These are phyloP conservation scores for Saguinus imperator DNA, from an alignment of 2,113 vertebrate genomes.

Conservation along the genomic window DNA sequence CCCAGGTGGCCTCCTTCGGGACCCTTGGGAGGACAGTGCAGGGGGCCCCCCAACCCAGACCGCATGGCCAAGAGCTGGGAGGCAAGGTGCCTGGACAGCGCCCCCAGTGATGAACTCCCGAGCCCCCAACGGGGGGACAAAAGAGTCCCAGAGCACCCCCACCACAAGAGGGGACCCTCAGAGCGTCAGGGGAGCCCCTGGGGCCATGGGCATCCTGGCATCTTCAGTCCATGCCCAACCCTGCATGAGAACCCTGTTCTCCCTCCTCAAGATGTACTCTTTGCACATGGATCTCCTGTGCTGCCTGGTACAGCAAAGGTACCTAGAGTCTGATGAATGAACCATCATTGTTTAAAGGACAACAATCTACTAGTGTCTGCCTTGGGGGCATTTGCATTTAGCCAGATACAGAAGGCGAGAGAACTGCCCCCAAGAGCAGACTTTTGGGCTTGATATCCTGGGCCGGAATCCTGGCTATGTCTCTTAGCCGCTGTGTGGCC, in stretches of 20 bases:
- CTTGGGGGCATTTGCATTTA: accelerated
- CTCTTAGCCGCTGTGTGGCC: accelerated
- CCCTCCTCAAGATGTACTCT: accelerated
- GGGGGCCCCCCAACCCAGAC: accelerated
- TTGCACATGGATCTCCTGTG: accelerated
- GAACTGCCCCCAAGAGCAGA: background rate
- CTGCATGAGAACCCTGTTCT: accelerated
- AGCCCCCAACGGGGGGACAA: background rate
- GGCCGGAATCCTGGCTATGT: background rate
- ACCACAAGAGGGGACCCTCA: accelerated
- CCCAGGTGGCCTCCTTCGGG: accelerated
- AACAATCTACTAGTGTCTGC: accelerated
- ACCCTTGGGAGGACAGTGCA: accelerated
- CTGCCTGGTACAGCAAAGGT: background rate
- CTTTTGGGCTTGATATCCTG: accelerated
- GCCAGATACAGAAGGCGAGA: accelerated
- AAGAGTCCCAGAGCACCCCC: background rate
- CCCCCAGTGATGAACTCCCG: too few species aligned
- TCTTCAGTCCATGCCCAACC: accelerated
- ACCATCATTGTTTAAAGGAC: accelerated
- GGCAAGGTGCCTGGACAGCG: accelerated
- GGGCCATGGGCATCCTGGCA: accelerated
- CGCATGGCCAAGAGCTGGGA: accelerated
- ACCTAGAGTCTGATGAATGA: accelerated
- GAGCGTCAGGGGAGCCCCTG: background rate